Evolutionary conservation across 1,140 invertebrate species (phyloP).

Genomic region (Drosophila kohkoa): DNA sequence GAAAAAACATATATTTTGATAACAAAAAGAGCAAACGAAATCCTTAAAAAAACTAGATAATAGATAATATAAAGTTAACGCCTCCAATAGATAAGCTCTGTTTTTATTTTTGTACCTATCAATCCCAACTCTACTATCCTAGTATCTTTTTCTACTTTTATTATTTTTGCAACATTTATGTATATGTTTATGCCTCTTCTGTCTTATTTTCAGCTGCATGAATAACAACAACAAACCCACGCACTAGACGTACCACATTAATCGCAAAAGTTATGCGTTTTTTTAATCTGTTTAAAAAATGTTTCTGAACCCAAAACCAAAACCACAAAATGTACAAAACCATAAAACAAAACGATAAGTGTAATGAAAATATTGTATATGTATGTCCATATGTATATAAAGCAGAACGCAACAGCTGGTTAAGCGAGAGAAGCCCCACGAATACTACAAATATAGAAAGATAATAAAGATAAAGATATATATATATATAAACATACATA

Average conservation of each 20-base stretch:
- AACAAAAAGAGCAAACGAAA: slow-evolving; percentile 33
- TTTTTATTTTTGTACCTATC: not conserved
- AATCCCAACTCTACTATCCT: not conserved
- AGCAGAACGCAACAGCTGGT: slow-evolving; percentile 17
- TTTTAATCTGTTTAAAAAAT: slow-evolving; percentile 82
- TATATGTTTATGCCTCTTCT: slow-evolving; percentile 67
- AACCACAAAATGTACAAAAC: slow-evolving; percentile 40
- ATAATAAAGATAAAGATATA: slow-evolving; percentile 13
- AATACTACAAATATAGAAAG: slow-evolving; percentile 31
- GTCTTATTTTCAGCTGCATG: slow-evolving; percentile 83
- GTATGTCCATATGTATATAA: slow-evolving; percentile 29
- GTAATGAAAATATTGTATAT: slow-evolving; percentile 19
- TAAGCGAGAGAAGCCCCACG: slow-evolving; percentile 29
- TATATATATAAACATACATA: slow-evolving; percentile 27
- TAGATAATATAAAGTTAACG: slow-evolving; percentile 11
- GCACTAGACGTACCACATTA: slow-evolving; percentile 81
- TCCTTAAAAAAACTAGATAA: slow-evolving; percentile 21
- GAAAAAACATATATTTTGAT: slow-evolving; percentile 36
- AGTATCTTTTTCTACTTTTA: slow-evolving; percentile 4
- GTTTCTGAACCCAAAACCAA: slow-evolving; percentile 64
- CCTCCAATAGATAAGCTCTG: slow-evolving; percentile 7
- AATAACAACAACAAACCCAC: slow-evolving; percentile 83
- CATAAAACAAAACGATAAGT: slow-evolving; percentile 18
- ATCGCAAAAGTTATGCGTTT: slow-evolving; percentile 80
- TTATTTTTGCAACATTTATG: slow-evolving; percentile 47